Evolutionary conservation across 53 echinoderm and acorn worm genomes (phyloP).

Genomic region (Apostichopus leukothele): DNA sequence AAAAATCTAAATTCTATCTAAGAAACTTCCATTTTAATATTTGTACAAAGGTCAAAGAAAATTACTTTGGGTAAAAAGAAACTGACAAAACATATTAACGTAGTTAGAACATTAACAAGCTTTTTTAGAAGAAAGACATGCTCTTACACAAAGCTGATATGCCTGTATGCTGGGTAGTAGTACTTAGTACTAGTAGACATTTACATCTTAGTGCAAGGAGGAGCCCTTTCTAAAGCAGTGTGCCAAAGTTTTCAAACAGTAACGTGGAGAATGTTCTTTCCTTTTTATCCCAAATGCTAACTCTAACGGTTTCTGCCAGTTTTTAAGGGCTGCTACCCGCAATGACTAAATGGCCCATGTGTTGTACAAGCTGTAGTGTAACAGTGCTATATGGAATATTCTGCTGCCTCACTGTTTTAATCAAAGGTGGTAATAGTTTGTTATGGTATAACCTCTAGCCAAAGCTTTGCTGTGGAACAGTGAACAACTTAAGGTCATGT

Average conservation of each 20-base stretch:
- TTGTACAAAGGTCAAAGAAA: constrained; percentile 34
- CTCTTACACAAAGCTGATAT: background rate
- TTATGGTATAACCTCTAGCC: too few relatives aligned
- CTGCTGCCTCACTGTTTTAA: too few relatives aligned
- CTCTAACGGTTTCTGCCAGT: too few relatives aligned
- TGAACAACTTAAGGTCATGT: too few relatives aligned
- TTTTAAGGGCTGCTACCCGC: too few relatives aligned
- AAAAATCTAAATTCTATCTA: constrained; percentile 29
- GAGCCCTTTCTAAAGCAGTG: background rate
- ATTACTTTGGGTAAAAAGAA: background rate
- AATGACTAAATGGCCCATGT: too few relatives aligned
- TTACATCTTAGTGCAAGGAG: background rate
- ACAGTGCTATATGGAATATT: too few relatives aligned
- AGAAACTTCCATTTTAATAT: constrained; percentile 43
- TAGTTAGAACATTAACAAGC: background rate
- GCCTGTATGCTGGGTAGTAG: background rate
- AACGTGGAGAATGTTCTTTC: background rate
- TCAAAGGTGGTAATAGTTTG: too few relatives aligned
- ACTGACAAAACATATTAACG: background rate
- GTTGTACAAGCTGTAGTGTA: too few relatives aligned
- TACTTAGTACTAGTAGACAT: background rate
- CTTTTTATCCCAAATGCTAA: too few relatives aligned
- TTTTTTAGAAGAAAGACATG: background rate
- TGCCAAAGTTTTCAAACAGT: background rate
- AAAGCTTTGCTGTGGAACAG: too few relatives aligned